phyloP scores from a whole-genome alignment of 2,113 vertebrate species.

The Regulus satrapa region DNA sequence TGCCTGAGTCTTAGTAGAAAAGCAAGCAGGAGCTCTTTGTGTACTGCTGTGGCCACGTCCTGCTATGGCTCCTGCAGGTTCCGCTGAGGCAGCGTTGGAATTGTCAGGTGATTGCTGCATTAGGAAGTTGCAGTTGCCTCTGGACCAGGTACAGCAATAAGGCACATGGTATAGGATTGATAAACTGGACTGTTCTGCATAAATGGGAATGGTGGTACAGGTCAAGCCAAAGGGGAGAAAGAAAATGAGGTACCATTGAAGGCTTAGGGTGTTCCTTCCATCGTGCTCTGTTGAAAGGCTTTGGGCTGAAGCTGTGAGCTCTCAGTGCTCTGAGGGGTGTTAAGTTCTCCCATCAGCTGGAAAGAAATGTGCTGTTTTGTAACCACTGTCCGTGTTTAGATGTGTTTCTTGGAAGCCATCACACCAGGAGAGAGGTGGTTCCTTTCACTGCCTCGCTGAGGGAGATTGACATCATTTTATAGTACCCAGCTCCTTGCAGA shows the following conservation, averaged over 20 bases:
- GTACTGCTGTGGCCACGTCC: accelerated
- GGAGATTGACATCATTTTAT: not conserved
- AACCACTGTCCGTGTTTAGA: not conserved
- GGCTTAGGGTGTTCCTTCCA: not conserved
- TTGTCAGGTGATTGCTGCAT: not conserved
- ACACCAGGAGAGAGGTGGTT: not conserved
- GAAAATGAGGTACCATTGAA: not conserved
- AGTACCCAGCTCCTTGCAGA: not conserved
- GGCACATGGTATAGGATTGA: not conserved
- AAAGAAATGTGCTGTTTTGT: not conserved
- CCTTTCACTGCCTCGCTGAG: not conserved
- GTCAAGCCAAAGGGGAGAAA: not conserved
- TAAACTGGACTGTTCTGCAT: not conserved
- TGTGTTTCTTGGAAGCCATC: not conserved
- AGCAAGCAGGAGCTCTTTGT: not conserved
- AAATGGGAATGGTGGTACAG: not conserved
- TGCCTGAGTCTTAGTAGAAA: not conserved
- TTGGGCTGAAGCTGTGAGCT: not conserved
- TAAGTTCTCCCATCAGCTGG: not conserved
- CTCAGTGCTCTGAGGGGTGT: accelerated
- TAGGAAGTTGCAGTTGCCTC: not conserved
- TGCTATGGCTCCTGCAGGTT: not conserved
- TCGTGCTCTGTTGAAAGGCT: not conserved
- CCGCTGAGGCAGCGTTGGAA: not conserved
- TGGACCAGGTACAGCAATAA: not conserved